Evolutionary conservation across 2,797 vertebrate species (phyloP).

Genomic region (Notolabrus celidotus): DNA sequence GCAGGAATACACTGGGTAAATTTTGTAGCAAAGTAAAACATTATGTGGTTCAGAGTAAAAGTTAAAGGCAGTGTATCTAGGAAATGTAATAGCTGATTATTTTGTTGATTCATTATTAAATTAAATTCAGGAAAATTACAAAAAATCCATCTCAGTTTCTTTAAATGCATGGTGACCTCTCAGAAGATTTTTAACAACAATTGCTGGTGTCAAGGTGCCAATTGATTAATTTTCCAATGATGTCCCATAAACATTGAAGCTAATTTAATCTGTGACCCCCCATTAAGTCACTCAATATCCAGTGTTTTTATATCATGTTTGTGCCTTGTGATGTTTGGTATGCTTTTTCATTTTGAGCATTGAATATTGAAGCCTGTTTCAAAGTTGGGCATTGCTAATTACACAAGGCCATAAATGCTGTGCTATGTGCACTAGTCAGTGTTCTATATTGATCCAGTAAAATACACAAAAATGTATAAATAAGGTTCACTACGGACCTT

Average conservation of each 20-base stretch:
- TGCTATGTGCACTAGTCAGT: slow-evolving; percentile 4
- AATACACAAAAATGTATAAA: not conserved
- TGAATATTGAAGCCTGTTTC: not conserved
- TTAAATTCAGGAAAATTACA: too few species aligned
- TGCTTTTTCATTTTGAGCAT: not conserved
- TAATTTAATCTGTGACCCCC: too few species aligned
- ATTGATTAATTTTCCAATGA: too few species aligned
- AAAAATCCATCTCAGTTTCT: too few species aligned
- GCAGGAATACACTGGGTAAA: not conserved
- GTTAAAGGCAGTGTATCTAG: not conserved
- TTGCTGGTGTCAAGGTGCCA: too few species aligned
- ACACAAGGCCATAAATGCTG: slow-evolving; percentile 11
- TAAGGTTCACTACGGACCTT: not conserved
- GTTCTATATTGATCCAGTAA: not conserved
- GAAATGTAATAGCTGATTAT: not conserved
- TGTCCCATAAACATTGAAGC: too few species aligned
- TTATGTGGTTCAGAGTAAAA: not conserved
- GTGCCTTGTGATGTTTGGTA: not conserved
- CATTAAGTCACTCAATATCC: too few species aligned
- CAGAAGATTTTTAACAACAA: too few species aligned
- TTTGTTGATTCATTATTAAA: not conserved
- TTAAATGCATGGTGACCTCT: too few species aligned
- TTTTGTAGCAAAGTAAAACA: too few species aligned
- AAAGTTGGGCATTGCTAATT: not conserved
- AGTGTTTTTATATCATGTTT: not conserved